Evolutionary conservation across 2,113 vertebrate genomes (phyloP), one percentile per base, ranked within the genome.

Genomic region (Triplophysa dalaica): DNA sequence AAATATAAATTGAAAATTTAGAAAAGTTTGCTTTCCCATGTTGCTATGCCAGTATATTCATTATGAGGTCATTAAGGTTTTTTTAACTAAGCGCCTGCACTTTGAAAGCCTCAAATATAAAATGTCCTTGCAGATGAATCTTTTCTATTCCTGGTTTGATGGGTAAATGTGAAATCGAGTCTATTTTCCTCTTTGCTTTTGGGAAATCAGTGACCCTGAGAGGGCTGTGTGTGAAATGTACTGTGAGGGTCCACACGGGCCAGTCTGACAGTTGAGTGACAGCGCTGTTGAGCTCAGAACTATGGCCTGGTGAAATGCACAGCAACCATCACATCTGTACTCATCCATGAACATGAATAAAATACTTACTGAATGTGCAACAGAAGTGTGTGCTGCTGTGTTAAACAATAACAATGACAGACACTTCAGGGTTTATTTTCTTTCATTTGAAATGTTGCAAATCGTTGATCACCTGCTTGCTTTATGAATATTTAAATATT

Each of bases 161-260:
- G 43, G 11, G 43, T 45, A 45, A 12, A 45, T 11, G 43, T 11
- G 73, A 64, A 52, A 63, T 38, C 77, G 75, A 84, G 85, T 89
- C 83, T 62, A 85, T 87, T 86, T 86, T 78, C 86, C 79, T 81
- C 76, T 74, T 54, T 1, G 17, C 82, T 80, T 81, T 84, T 79
- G 84, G 87, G 81, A 89, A 90, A 90, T 87, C 86, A 79, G 86
- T 76, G 85, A 87, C 78, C 82, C 52, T 4, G 38, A 72, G 86
- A 85, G 81, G 82, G 87, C 83, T 81, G 74, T 78, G 70, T 86
- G 86, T 84, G 86, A 88, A 87, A 88, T 89, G 85, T 88, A 87
- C 88, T 86, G 88, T 75, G 85, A 88, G 64, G 85, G 83, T 41
- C 63, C 11, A 22, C 38, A 38, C 1, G 21, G 21, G 43, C 74